Base-by-base conservation (phyloP, 1,140 invertebrate species). In the Eubasilissa regina region DNA sequence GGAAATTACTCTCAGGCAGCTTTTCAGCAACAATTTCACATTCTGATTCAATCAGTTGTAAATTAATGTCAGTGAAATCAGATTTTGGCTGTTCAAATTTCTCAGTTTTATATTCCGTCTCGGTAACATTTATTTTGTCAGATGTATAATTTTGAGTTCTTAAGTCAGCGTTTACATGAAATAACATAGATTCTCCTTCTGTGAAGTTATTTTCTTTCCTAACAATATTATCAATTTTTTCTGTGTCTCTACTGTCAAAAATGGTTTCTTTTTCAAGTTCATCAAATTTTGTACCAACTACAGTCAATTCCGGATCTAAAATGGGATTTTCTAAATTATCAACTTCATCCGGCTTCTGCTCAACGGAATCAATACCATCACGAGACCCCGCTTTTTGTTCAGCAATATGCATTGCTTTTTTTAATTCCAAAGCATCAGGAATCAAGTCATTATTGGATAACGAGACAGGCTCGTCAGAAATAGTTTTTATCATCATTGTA, bases 11-110 rank as follows among this genome's bases (percentile, higher is more conserved):
- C 25, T 6, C 25, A 35, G 25, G 25, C 25, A 35, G 25, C 25
- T 35, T 64, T 25, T 64, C 35, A 25, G 60, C 25, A n/a, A 13
- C n/a, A 64, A 15, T 58, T 58, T 58, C 55, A 19, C 55, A n/a
- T 35, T 64, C 35, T 4, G 60, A 64, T 64, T 64, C 60, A 35
- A 43, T 11, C 12, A 64, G 60, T 64, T 9, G 13, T 43, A 13
- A 13, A 64, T 25, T 64, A 64, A 43, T 64, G 7, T 43, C 60
- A 43, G 19, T 51, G 48, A 8, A n/a, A 64, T 64, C 35, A 21
- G 35, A n/a, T 4, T 21, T 43, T 58, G n/a, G 7, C 12, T 58
- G 10, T 58, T 35, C 25, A 35, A 35, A 35, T 35, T 35, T 35
- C 25, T 35, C 25, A 35, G 25, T 3, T 35, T 35, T 35, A 35